Conservation (phyloP, 2,113 vertebrate genomes). For the Murina feae region DNA sequence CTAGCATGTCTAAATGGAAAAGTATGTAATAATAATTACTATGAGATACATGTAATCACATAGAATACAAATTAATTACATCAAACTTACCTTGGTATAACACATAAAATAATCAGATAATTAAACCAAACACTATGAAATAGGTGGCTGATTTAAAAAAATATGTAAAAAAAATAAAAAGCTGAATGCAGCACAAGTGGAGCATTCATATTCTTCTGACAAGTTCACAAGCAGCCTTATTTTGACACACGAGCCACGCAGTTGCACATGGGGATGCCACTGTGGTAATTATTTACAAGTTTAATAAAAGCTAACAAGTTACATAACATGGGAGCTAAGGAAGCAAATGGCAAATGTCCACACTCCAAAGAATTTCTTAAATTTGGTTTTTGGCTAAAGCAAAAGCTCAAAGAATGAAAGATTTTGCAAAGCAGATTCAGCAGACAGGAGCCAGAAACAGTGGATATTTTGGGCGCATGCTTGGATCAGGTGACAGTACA, state of each 20-base stretch:
- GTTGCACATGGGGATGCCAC: slow-evolving; percentile 84
- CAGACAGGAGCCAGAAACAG: slow-evolving; percentile 83
- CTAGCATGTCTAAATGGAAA: slow-evolving; percentile 35
- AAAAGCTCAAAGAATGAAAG: slow-evolving; percentile 82
- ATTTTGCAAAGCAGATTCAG: slow-evolving; percentile 87
- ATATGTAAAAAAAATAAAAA: slow-evolving; percentile 35
- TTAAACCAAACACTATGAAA: slow-evolving; percentile 79
- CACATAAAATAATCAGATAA: slow-evolving; percentile 79
- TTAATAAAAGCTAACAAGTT: slow-evolving; percentile 79
- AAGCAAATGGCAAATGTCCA: slow-evolving; percentile 83
- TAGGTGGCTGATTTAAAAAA: slow-evolving; percentile 73
- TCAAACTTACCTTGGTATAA: slow-evolving; percentile 83
- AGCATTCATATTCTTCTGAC: slow-evolving; percentile 81
- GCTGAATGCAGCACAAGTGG: slow-evolving; percentile 81
- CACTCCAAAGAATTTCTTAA: slow-evolving; percentile 68
- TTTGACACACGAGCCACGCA: slow-evolving; percentile 86
- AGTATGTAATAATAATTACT: slow-evolving; percentile 66
- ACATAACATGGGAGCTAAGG: slow-evolving; percentile 77
- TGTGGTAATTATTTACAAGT: slow-evolving; percentile 78
- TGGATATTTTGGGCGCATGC: slow-evolving; percentile 90
- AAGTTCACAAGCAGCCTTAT: slow-evolving; percentile 82
- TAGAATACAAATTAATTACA: slow-evolving; percentile 72
- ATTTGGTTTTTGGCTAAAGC: slow-evolving; percentile 75
- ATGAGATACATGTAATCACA: slow-evolving; percentile 46
- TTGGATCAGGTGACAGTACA: slow-evolving; percentile 90